Conservation (phyloP, 2,888 invertebrate genomes). For the Idaea straminata region DNA sequence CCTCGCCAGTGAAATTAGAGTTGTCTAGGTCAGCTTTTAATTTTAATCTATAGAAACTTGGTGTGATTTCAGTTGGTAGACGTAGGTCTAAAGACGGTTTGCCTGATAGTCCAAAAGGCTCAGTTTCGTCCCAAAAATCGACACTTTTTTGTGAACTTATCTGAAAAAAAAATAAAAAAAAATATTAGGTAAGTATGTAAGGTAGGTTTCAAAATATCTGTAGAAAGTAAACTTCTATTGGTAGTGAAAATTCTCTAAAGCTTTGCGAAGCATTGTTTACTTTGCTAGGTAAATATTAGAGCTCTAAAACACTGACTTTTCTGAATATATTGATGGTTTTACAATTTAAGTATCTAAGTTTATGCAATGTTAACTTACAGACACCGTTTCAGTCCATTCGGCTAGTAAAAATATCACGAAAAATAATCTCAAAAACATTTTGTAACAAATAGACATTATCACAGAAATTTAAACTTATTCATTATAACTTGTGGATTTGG, state of each 20-base stretch:
- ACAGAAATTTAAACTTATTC: conserved; percentile 12
- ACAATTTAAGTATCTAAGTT: neutral
- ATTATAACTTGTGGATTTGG: conserved; percentile 15
- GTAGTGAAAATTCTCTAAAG: neutral
- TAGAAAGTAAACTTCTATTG: too few relatives aligned
- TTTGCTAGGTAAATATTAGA: neutral
- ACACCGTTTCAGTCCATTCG: conserved; percentile 2
- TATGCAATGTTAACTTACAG: conserved; percentile 41
- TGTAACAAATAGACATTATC: conserved; percentile 13
- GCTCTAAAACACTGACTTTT: neutral
- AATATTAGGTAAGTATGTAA: too few relatives aligned
- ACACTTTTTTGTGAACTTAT: conserved; percentile 37
- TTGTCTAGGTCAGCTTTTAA: conserved; percentile 75
- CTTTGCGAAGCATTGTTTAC: neutral
- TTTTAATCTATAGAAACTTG: conserved; percentile 79
- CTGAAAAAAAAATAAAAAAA: conserved; percentile 18
- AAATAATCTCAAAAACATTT: conserved; percentile 47
- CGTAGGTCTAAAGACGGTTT: conserved; percentile 55
- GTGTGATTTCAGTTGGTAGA: conserved; percentile 72
- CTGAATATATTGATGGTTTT: neutral
- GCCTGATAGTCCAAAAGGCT: conserved; percentile 55
- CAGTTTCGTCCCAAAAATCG: conserved; percentile 68
- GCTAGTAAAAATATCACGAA: conserved; percentile 37
- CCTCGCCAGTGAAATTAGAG: conserved; percentile 64
- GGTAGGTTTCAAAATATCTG: neutral